phyloP scores from a whole-genome alignment of 2,888 invertebrate genomes.

The Cantharis flavilabris region DNA sequence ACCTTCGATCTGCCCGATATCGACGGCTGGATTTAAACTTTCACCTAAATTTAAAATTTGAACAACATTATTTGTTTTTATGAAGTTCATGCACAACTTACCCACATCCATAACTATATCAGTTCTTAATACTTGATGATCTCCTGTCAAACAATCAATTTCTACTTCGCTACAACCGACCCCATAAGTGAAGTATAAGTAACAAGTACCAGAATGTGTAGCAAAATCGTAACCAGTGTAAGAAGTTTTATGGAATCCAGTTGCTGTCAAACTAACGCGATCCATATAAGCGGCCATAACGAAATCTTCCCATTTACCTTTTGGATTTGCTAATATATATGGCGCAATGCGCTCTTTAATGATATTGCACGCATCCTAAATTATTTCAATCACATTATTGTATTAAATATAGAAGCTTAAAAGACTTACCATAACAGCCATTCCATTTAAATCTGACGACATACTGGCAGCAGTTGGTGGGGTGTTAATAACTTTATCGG shows the following conservation, averaged over 20 bases:
- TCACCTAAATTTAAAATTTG: slow-evolving; percentile 58
- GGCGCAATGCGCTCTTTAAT: slow-evolving; percentile 75
- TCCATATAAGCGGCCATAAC: slow-evolving; percentile 76
- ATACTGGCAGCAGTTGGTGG: slow-evolving; percentile 88
- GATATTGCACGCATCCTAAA: slow-evolving; percentile 75
- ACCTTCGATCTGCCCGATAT: slow-evolving; percentile 97
- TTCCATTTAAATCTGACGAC: slow-evolving; percentile 88
- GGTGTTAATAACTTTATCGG: slow-evolving; percentile 91
- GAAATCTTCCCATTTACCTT: slow-evolving; percentile 87
- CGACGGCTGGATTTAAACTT: slow-evolving; percentile 94
- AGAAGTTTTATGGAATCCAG: slow-evolving; percentile 81
- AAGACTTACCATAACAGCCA: slow-evolving; percentile 73
- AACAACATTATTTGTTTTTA: neutral
- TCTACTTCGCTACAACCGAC: slow-evolving; percentile 88
- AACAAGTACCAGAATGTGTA: slow-evolving; percentile 72
- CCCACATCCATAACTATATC: slow-evolving; percentile 97
- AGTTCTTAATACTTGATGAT: slow-evolving; percentile 84
- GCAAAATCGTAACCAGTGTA: slow-evolving; percentile 72
- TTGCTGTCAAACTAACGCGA: slow-evolving; percentile 78
- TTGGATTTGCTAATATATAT: slow-evolving; percentile 73
- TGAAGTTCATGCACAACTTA: slow-evolving; percentile 17
- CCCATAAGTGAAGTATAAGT: slow-evolving; percentile 86
- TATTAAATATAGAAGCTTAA: neutral
- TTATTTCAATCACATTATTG: neutral
- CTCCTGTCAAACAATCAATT: slow-evolving; percentile 92